Conservation (phyloP, 2,797 vertebrate genomes). For the Graptemys geographica region DNA sequence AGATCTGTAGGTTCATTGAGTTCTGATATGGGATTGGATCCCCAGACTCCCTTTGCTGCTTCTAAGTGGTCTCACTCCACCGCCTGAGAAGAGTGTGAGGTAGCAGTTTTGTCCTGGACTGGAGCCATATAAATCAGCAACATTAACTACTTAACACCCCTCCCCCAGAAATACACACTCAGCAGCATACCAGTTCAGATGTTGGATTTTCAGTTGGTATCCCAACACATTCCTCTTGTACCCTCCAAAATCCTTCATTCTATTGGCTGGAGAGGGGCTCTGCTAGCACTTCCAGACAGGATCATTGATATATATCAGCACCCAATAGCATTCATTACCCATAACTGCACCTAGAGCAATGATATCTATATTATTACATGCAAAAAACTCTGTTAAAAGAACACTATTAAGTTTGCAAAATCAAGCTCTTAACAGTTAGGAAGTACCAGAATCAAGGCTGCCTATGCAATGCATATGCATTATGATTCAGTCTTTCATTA, state of each 20-base stretch:
- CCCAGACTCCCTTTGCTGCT: neutral
- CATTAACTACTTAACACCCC: neutral
- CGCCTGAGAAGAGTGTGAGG: neutral
- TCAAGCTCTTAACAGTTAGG: neutral
- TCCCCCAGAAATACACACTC: neutral
- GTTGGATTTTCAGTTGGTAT: neutral
- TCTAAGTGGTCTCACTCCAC: neutral
- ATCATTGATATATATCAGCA: neutral
- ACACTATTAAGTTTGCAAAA: neutral
- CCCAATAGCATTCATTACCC: neutral
- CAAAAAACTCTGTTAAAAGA: neutral
- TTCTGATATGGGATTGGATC: neutral
- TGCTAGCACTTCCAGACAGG: fast-evolving
- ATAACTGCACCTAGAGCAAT: neutral
- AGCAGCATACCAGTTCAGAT: neutral
- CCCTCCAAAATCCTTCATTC: neutral
- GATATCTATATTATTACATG: neutral
- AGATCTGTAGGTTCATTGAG: neutral
- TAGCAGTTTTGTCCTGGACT: neutral
- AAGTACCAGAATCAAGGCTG: neutral
- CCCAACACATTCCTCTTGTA: neutral
- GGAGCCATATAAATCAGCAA: neutral
- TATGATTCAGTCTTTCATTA: neutral
- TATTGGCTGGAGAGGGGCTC: neutral
- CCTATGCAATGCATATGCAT: neutral